Base-by-base conservation (phyloP, 2,113 vertebrate species). In the Recurvirostra avosetta region DNA sequence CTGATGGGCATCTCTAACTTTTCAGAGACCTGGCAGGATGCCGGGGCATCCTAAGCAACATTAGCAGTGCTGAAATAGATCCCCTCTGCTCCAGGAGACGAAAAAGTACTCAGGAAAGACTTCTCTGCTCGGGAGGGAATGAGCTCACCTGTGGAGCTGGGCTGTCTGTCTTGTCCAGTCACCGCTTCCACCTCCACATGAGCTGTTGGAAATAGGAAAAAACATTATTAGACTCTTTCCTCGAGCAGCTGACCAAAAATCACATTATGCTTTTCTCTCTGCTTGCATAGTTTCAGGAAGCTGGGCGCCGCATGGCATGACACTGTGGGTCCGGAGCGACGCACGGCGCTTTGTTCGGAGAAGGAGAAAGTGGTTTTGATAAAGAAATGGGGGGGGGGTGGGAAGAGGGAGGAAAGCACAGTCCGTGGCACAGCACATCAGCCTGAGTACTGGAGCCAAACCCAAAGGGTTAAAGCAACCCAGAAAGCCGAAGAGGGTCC, bases 291-390 rank as follows among this genome's bases (percentile, higher is more conserved):
- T 29, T 45, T 81, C 7, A 30, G 73, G 55, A 73, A 70, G 79
- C 47, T 36, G 80, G 50, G 52, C 1, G 5, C 27, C 0, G 0
- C 91, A 66, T 8, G 63, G 26, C 71, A n/a, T 0, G 0, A 40
- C 0, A 4, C 41, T 67, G 65, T 0, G 0, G 30, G 22, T 26
- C 87, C 85, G 49, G 15, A 6, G 55, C 34, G 3, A 4, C 11
- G 45, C n/a, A n/a, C 0, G 0, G 25, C 0, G 0, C 68, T 59
- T 50, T 66, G 61, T n/a, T 47, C 2, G 4, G 58, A 22, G 43
- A 56, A 80, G 40, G 34, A 50, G 40, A 58, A 62, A 7, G 7
- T 15, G 75, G 34, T 59, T 79, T 52, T 36, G 27, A 21, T 40
- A 45, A 61, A 85, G 53, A 82, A 87, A 47, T 10, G 23, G 47